These are phyloP conservation scores for Epinephelus coioides DNA, from an alignment of 2,797 vertebrate genomes.

Conservation along the genomic window DNA sequence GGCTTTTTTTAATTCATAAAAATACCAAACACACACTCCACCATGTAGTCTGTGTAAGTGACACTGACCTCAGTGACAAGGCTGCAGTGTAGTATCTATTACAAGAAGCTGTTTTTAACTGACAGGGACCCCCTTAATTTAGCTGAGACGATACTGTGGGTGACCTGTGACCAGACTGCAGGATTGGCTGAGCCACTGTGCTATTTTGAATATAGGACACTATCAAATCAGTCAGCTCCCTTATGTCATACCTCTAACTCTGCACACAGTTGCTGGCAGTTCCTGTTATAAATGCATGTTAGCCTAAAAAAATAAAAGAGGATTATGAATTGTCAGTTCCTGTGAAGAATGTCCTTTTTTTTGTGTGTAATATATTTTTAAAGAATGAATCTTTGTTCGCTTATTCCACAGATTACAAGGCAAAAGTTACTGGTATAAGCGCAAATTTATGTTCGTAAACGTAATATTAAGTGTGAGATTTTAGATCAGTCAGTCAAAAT, in stretches of 20 bases:
- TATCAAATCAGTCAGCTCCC: slow-evolving; percentile 31
- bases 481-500: neutral
- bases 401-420: neutral
- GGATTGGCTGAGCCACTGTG: slow-evolving; percentile 33
- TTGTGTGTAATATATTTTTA: too few relatives aligned
- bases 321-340: neutral
- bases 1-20: slow-evolving; percentile 20
- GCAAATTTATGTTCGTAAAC: neutral
- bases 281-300: slow-evolving; percentile 6
- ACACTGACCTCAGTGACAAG: slow-evolving; percentile 24
- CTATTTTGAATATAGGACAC: slow-evolving; percentile 61
- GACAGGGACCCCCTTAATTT: slow-evolving; percentile 36
- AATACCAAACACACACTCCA: slow-evolving; percentile 19
- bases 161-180: slow-evolving; percentile 58
- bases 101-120: slow-evolving; percentile 65
- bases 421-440: neutral
- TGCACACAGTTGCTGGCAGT: neutral
- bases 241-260: slow-evolving; percentile 13
- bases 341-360: neutral
- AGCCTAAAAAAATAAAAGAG: neutral
- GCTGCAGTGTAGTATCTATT: slow-evolving; percentile 50
- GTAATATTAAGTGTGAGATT: neutral
- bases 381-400: neutral
- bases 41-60: slow-evolving; percentile 23
- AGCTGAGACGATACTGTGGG: slow-evolving; percentile 42